These are phyloP conservation scores for Symphodus melops DNA, from an alignment of 2,113 vertebrate genomes.

Conservation along the genomic window DNA sequence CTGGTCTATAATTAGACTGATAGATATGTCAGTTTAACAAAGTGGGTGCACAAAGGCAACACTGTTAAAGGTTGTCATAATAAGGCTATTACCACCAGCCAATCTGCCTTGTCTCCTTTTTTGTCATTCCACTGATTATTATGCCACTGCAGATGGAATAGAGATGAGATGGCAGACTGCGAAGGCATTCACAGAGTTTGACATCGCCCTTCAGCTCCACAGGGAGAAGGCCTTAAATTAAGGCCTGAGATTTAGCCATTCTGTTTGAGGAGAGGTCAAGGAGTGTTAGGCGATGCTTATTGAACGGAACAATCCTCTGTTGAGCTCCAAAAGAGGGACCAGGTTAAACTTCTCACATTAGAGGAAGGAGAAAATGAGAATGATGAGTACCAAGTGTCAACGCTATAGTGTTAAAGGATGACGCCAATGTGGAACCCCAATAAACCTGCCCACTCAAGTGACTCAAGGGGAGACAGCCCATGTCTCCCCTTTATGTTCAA, in stretches of 20 bases:
- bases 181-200: slow-evolving; percentile 62
- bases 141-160: slow-evolving; percentile 41
- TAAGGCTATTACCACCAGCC: slow-evolving; percentile 27
- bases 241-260: slow-evolving; percentile 57
- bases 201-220: slow-evolving; percentile 64
- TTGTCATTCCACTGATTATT: slow-evolving; percentile 57
- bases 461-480: no score
- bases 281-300: slow-evolving; percentile 41
- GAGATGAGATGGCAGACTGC: slow-evolving; percentile 39
- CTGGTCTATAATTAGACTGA: slow-evolving; percentile 46
- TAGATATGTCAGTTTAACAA: slow-evolving; percentile 30
- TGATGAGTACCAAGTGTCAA: neutral
- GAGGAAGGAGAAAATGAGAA: neutral
- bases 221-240: slow-evolving; percentile 65
- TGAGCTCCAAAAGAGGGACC: slow-evolving; percentile 25
- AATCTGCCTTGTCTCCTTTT: slow-evolving; percentile 27
- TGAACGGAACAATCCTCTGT: slow-evolving; percentile 40
- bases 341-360: neutral
- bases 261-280: slow-evolving; percentile 64
- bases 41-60: slow-evolving; percentile 44
- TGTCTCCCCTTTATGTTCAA: no score
- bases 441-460: no score
- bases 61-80: slow-evolving; percentile 52
- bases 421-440: no score
- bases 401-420: no score